Percentiles rank a stretch among this genome's conserved stretches.
These are phyloP conservation scores for Yponomeuta cagnagella DNA, from an alignment of 2,888 invertebrate species.

Conservation along the genomic window DNA sequence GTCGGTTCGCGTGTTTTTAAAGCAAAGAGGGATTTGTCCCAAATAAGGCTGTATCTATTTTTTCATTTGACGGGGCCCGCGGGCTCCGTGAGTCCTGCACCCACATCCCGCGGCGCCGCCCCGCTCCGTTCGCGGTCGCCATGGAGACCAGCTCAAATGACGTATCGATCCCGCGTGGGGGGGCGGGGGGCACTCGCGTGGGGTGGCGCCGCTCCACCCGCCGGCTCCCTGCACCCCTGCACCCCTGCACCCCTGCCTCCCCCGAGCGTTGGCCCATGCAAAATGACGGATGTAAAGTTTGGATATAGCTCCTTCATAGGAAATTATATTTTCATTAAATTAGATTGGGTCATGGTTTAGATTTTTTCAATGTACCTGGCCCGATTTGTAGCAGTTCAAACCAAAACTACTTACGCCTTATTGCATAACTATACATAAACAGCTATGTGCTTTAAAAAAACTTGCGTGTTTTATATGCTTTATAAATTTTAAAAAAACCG, in stretches of 20 bases:
- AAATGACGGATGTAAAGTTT: constrained; percentile 76
- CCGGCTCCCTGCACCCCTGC: constrained; percentile 40
- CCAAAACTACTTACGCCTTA: too few relatives aligned
- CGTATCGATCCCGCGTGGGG: constrained; percentile 74
- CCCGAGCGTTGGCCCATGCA: constrained; percentile 75
- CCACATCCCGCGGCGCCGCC: constrained; percentile 67
- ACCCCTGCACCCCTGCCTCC: constrained; percentile 43
- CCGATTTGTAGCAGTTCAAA: too few relatives aligned
- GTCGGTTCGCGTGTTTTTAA: constrained; percentile 44
- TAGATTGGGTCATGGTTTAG: constrained; percentile 64
- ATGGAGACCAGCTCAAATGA: constrained; percentile 76
- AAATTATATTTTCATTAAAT: constrained; percentile 72
- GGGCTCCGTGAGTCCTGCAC: constrained; percentile 58
- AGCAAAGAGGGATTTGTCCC: constrained; percentile 47
- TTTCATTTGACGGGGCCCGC: constrained; percentile 49
- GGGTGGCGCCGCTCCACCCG: constrained; percentile 71
- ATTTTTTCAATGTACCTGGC: constrained; percentile 31
- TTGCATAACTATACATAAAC: too few relatives aligned
- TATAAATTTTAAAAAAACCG: too few relatives aligned
- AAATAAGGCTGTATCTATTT: constrained; percentile 63
- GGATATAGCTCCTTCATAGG: constrained; percentile 71
- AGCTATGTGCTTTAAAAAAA: too few relatives aligned
- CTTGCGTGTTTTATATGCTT: too few relatives aligned
- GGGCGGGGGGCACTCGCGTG: constrained; percentile 44
- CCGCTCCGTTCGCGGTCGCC: constrained; percentile 72